These are phyloP conservation scores for Patella ulyssiponensis DNA, from an alignment of 2,888 invertebrate species.

Conservation along the genomic window DNA sequence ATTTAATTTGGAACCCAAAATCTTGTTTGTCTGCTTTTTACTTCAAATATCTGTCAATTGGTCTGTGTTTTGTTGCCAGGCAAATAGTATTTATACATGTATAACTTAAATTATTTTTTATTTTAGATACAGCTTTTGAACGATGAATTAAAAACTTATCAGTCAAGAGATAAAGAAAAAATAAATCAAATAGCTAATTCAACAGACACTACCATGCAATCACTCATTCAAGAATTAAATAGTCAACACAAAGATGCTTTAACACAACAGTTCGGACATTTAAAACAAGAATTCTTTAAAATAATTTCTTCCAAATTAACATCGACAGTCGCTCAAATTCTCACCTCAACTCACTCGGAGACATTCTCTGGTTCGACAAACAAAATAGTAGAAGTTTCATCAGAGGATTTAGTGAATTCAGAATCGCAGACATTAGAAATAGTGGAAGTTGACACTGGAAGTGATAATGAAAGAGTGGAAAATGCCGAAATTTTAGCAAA, in stretches of 20 bases:
- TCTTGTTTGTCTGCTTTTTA: no score
- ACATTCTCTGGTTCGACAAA: not conserved
- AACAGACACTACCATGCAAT: not conserved
- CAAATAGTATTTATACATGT: no score
- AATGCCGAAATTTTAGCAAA: not conserved
- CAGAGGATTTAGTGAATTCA: not conserved
- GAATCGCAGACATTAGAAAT: slow-evolving; percentile 1
- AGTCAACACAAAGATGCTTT: slow-evolving; percentile 9
- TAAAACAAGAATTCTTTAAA: slow-evolving; percentile 5
- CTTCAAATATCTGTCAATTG: no score
- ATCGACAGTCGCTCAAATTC: not conserved
- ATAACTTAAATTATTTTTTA: not conserved
- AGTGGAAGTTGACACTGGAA: not conserved
- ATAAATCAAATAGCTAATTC: not conserved
- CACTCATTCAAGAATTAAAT: not conserved
- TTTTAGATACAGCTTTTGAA: slow-evolving; percentile 8
- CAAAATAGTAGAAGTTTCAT: not conserved
- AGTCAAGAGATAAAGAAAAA: not conserved
- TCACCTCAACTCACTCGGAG: not conserved
- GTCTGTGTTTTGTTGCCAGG: no score
- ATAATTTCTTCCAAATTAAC: not conserved
- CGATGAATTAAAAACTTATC: slow-evolving; percentile 7
- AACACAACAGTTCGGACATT: not conserved
- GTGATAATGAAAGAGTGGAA: not conserved
- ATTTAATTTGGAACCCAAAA: no score